Conservation (phyloP, 1,140 invertebrate genomes). For the Rhagoletis zephyria region DNA sequence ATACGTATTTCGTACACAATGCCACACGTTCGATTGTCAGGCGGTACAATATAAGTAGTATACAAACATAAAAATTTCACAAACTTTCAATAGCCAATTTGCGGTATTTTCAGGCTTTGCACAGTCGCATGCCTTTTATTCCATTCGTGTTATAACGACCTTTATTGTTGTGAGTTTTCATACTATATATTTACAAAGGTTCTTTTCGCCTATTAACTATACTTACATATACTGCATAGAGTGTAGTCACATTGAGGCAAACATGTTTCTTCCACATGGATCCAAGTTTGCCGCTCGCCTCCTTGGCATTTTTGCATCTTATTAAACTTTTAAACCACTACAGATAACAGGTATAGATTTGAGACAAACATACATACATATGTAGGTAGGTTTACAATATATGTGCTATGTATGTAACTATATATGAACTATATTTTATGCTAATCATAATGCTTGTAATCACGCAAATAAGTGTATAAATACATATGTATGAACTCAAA, state of each 20-base stretch:
- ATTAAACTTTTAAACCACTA: slow-evolving; percentile 44
- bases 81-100: neutral
- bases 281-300: slow-evolving; percentile 28
- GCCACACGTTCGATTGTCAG: neutral
- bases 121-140: slow-evolving; percentile 14
- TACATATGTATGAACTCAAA: neutral
- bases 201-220: neutral
- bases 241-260: slow-evolving; percentile 44
- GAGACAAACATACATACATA: neutral
- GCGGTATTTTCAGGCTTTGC: slow-evolving; percentile 19
- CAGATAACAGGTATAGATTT: neutral
- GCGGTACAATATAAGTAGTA: neutral
- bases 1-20: neutral
- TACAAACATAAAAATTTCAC: neutral
- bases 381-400: neutral
- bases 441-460: neutral
- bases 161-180: slow-evolving; percentile 17
- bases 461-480: neutral
- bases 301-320: slow-evolving; percentile 42
- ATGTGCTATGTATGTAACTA: neutral
- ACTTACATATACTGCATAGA: slow-evolving; percentile 36
- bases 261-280: slow-evolving; percentile 41
- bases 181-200: neutral
- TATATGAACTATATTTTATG: neutral
- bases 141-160: neutral